Evolutionary conservation across 2,797 vertebrate genomes (phyloP).

Genomic region (Okamejei kenojei): DNA sequence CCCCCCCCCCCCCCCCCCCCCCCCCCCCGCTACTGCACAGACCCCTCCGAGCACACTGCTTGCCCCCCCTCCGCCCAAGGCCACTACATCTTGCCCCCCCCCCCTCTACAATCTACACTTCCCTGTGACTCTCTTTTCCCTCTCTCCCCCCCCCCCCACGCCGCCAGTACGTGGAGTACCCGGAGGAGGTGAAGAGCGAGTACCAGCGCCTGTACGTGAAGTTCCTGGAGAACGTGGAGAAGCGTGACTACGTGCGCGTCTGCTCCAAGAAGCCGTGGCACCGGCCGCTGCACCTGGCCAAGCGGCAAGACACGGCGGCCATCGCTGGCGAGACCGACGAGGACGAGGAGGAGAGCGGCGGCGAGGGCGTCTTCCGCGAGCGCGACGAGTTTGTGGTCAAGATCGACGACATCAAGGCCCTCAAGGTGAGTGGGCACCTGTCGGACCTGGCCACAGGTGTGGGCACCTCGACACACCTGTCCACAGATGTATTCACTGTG

Average conservation of each 20-base stretch:
- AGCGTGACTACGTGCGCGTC: constrained; percentile 85
- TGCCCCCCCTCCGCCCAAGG: neutral
- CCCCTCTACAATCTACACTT: neutral
- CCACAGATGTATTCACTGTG: too few species aligned
- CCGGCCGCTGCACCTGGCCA: constrained; percentile 69
- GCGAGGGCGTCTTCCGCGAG: neutral
- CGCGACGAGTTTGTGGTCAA: constrained; percentile 70
- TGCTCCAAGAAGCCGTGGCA: constrained; percentile 85
- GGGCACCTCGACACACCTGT: too few species aligned
- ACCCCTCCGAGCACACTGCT: neutral
- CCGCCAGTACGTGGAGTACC: constrained; percentile 78
- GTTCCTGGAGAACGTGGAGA: constrained; percentile 86
- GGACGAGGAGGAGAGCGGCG: neutral
- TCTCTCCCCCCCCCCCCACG: neutral
- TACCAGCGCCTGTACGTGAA: constrained; percentile 88
- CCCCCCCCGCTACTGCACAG: neutral
- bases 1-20: neutral
- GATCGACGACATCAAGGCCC: constrained; percentile 79
- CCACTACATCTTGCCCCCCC: neutral
- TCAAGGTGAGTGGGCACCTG: constrained; percentile 63
- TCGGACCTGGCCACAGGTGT: too few species aligned
- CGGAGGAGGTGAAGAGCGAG: constrained; percentile 82
- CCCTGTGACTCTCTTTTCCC: too few species aligned
- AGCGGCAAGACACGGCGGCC: constrained; percentile 82
- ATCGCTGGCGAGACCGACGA: constrained; percentile 75